phyloP scores from a whole-genome alignment of 2,888 invertebrate genomes.

The Eustalomyia histrio region DNA sequence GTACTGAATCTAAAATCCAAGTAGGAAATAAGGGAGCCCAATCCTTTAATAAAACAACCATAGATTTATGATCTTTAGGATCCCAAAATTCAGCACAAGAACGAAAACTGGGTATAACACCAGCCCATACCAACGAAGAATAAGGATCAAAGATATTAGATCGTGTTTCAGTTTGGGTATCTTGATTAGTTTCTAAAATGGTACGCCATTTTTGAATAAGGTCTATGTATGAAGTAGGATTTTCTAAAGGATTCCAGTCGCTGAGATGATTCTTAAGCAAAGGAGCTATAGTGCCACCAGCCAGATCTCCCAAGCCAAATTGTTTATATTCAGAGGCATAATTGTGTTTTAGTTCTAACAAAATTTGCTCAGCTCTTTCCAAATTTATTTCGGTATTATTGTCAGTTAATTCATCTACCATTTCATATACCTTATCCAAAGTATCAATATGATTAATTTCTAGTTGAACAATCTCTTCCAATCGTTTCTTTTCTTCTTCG shows the following conservation, averaged over 20 bases:
- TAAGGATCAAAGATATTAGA: constrained; percentile 83
- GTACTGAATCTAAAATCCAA: constrained; percentile 90
- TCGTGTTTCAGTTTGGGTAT: constrained; percentile 71
- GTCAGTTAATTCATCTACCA: constrained; percentile 82
- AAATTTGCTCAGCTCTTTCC: constrained; percentile 79
- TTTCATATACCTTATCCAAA: constrained; percentile 84
- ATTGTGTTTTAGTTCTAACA: constrained; percentile 81
- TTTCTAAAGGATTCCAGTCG: constrained; percentile 89
- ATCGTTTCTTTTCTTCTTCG: constrained; percentile 87
- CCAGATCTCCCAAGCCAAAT: constrained; percentile 90
- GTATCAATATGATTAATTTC: constrained; percentile 87
- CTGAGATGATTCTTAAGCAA: constrained; percentile 87
- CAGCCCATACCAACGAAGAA: constrained; percentile 91
- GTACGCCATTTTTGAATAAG: constrained; percentile 86
- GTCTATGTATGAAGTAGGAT: constrained; percentile 84
- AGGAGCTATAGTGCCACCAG: constrained; percentile 91
- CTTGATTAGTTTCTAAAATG: constrained; percentile 79
- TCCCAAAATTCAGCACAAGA: constrained; percentile 86
- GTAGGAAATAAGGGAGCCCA: constrained; percentile 90
- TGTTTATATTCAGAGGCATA: constrained; percentile 89
- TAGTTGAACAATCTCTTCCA: constrained; percentile 84
- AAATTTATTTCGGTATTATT: constrained; percentile 77
- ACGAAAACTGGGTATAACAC: constrained; percentile 91
- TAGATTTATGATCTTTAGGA: constrained; percentile 87
- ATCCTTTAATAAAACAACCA: constrained; percentile 88